These are phyloP conservation scores for pig (Sus scrofa) DNA, from an alignment of 2,113 vertebrate species.

Conservation along the genomic window DNA sequence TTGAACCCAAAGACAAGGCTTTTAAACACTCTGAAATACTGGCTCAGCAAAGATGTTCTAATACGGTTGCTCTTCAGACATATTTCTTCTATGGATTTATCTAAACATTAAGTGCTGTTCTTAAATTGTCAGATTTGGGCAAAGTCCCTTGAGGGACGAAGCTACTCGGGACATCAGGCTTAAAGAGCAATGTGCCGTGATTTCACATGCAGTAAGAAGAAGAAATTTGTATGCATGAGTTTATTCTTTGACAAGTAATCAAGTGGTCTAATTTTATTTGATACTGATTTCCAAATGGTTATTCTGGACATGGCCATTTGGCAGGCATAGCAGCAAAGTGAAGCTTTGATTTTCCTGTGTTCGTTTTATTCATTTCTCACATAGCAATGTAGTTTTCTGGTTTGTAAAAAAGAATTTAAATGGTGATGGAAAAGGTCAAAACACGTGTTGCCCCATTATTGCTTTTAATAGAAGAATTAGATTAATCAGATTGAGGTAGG, in stretches of 20 bases:
- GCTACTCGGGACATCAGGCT: background rate
- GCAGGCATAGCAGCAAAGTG: background rate
- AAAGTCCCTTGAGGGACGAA: background rate
- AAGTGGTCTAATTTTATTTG: background rate
- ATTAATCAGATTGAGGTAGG: background rate
- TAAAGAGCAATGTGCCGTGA: background rate
- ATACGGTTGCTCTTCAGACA: background rate
- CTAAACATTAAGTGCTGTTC: background rate
- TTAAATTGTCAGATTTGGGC: conserved; percentile 19
- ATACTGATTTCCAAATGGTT: conserved; percentile 32
- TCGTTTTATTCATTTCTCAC: conserved; percentile 52
- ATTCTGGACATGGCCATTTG: background rate
- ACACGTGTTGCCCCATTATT: background rate
- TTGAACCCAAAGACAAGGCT: background rate
- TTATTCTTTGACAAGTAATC: conserved; percentile 24
- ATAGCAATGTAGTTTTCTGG: background rate
- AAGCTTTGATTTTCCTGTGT: background rate
- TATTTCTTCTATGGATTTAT: background rate
- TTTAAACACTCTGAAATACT: background rate
- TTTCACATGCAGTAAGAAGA: background rate
- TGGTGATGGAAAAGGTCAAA: background rate
- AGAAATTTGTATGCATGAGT: background rate
- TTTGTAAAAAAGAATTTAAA: background rate
- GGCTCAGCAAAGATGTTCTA: background rate
- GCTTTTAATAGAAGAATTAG: background rate